Base-by-base conservation (phyloP, 2,113 vertebrate genomes). In the Anoura caudifer region DNA sequence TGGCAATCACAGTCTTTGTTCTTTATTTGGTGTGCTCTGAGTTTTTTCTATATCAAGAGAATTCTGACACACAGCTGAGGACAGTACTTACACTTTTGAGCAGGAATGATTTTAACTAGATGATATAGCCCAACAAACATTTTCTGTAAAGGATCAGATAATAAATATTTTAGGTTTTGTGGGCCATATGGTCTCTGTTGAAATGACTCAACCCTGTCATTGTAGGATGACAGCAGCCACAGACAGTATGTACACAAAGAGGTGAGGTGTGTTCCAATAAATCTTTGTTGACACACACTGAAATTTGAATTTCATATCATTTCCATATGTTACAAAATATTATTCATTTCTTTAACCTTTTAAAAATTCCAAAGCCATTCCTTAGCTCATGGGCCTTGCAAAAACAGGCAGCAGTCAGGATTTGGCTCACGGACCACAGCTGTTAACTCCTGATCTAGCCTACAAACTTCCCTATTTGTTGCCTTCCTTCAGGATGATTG, bases 81-180 rank as follows among this genome's bases (percentile, higher is more conserved):
- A 47, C 11, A 91, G 12, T 83, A 45, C 43, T 96, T 94, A 59
- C 45, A 90, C 45, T 96, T 97, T 94, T 72, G 81, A 95, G 96
- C 22, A 85, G 81, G 26, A 84, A 87, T 85, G 31, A 95, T 77
- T 90, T 89, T 56, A 79, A 86, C 81, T 67, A 67, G 85, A 72
- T 88, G 63, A 81, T 22, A n/a, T 50, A 94, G 61, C 33, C 14
- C 33, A 9, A 43, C 56, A 93, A 93, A 93, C 6, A 7, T 77
- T 86, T 93, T 79, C 69, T 95, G 52, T 54, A 88, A 95, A 97
- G 54, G 73, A 36, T 56, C 47, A 79, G 47, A 79, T 69, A 95
- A 75, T 45, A 96, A 92, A 94, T 90, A 84, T 69, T 95, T 95
- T 54, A 56, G 36, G 36, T 33, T 88, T 77, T 56, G 36, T 77